phyloP scores from a whole-genome alignment of 2,113 vertebrate species.

The Osmerus eperlanus region DNA sequence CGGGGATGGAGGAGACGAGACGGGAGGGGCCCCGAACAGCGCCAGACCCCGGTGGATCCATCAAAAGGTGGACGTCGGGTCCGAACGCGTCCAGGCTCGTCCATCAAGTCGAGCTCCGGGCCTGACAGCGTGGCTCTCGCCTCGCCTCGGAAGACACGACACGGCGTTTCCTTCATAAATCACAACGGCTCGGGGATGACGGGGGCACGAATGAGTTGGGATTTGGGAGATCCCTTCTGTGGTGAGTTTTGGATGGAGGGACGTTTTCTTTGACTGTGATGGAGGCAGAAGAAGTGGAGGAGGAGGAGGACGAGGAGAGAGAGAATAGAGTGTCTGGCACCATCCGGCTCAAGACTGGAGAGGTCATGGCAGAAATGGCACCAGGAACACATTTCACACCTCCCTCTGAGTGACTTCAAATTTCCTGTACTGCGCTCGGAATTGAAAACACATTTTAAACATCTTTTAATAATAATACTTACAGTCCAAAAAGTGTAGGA shows the following conservation, averaged over 20 bases:
- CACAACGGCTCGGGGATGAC: constrained; percentile 24
- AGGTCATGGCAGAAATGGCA: constrained; percentile 71
- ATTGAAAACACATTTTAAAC: constrained; percentile 67
- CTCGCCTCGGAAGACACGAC: not conserved
- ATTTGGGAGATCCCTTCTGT: constrained; percentile 55
- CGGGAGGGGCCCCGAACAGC: not conserved
- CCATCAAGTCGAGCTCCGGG: not conserved
- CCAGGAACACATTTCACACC: constrained; percentile 72
- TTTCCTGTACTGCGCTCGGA: constrained; percentile 69
- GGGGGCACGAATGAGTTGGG: constrained; percentile 36
- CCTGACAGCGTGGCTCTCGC: not conserved
- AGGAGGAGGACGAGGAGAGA: not conserved
- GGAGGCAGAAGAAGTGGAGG: not conserved
- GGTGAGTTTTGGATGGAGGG: constrained; percentile 31
- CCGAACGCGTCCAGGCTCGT: not conserved
- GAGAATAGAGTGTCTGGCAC: constrained; percentile 58
- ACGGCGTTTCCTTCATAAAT: constrained; percentile 29
- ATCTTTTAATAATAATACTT: constrained; percentile 66
- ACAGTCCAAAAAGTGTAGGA: constrained; percentile 22
- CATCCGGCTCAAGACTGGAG: constrained; percentile 46
- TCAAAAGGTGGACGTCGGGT: not conserved
- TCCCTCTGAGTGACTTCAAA: constrained; percentile 70
- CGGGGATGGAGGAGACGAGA: not conserved
- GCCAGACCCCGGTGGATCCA: not conserved
- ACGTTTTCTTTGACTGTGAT: too few species aligned